A percentile compares a stretch with the other conserved stretches of the same genome.
phyloP scores from a whole-genome alignment of 2,888 invertebrate genomes.

The Ligdia adustata region DNA sequence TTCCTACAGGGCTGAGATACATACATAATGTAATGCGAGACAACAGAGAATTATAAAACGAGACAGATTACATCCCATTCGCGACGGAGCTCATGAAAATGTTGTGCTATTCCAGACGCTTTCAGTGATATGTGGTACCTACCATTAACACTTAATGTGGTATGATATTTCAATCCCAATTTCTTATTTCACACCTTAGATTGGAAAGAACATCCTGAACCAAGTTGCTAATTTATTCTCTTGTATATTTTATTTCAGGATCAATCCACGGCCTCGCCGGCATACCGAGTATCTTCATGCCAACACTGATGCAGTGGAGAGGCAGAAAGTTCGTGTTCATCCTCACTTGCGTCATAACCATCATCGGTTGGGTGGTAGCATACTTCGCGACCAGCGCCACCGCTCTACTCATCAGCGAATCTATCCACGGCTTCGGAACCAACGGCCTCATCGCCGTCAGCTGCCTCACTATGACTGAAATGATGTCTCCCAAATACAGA shows the following conservation, averaged over 20 bases:
- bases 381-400: constrained; percentile 17
- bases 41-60: too few relatives aligned
- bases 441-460: constrained; percentile 29
- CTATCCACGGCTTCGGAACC: constrained; percentile 34
- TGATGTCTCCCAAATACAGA: constrained; percentile 34
- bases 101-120: too few relatives aligned
- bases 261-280: constrained; percentile 40
- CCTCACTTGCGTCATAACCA: constrained; percentile 27
- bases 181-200: too few relatives aligned
- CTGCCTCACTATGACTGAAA: constrained; percentile 33
- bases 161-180: too few relatives aligned
- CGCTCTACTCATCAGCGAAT: constrained; percentile 30
- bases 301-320: constrained; percentile 35
- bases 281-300: constrained; percentile 35
- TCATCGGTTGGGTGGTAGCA: constrained; percentile 33
- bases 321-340: constrained; percentile 38
- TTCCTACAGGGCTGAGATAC: too few relatives aligned
- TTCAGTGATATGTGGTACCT: too few relatives aligned
- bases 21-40: too few relatives aligned
- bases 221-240: too few relatives aligned
- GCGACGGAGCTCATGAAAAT: too few relatives aligned
- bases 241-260: constrained; percentile 27
- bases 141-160: too few relatives aligned
- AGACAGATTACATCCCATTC: too few relatives aligned
- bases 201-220: too few relatives aligned